A percentile compares a stretch with the other conserved stretches of the same genome.
Evolutionary conservation across 92 coral and sea anemone species (phyloP).

Genomic region (Diadumene lineata): DNA sequence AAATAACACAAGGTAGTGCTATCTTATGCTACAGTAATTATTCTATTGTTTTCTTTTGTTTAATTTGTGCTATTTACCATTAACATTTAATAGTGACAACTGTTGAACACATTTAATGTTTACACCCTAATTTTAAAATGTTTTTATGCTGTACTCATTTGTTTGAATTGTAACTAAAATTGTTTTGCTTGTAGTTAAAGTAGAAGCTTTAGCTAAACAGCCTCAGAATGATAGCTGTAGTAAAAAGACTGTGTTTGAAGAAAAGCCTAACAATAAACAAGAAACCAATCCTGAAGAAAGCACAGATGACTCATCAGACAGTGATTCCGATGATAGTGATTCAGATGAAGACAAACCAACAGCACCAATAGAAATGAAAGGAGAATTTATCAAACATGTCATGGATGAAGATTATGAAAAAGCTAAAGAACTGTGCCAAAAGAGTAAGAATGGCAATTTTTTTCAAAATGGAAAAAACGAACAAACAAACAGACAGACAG

Average conservation of each 20-base stretch:
- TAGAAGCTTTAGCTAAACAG: background rate
- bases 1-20: no score
- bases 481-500: no score
- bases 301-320: slow-evolving; percentile 42
- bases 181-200: background rate
- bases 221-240: background rate
- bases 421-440: slow-evolving; percentile 72
- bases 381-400: slow-evolving; percentile 70
- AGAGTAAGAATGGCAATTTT: slow-evolving; percentile 38
- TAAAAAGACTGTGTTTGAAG: background rate
- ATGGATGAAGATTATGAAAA: slow-evolving; percentile 76
- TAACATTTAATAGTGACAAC: no score
- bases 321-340: slow-evolving; percentile 32
- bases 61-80: no score
- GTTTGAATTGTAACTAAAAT: no score
- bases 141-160: no score
- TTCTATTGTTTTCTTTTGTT: no score
- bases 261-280: slow-evolving; percentile 14
- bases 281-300: slow-evolving; percentile 42
- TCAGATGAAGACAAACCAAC: slow-evolving; percentile 26
- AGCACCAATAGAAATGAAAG: slow-evolving; percentile 77
- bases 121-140: no score
- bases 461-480: background rate
- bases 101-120: no score
- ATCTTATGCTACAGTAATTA: no score